These are phyloP conservation scores for Prorops nasuta DNA, from an alignment of 1,140 invertebrate species.

Conservation along the genomic window DNA sequence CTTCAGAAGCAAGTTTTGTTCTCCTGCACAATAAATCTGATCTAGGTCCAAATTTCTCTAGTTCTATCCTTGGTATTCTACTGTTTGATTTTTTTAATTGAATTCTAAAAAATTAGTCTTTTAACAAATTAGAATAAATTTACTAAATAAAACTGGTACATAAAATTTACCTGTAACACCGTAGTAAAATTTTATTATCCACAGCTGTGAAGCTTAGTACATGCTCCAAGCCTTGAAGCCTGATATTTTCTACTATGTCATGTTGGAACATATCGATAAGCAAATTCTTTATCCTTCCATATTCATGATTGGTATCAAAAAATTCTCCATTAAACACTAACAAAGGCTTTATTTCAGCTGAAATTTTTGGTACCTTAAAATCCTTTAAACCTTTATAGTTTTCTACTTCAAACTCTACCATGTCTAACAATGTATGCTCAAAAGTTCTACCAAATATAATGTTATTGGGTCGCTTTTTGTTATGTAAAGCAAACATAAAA, in stretches of 20 bases:
- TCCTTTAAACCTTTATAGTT: constrained; percentile 76
- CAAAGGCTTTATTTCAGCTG: constrained; percentile 85
- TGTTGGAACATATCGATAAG: constrained; percentile 93
- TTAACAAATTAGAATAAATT: no score
- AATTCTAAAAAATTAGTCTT: no score
- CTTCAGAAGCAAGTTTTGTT: constrained; percentile 84
- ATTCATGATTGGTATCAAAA: constrained; percentile 81
- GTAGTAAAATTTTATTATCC: constrained; percentile 76
- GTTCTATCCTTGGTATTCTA: constrained; percentile 82
- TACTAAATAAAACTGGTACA: no score
- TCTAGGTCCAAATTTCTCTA: constrained; percentile 93
- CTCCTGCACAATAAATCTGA: constrained; percentile 83
- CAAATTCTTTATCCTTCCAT: constrained; percentile 82
- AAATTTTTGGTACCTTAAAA: constrained; percentile 78
- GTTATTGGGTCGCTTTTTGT: constrained; percentile 94
- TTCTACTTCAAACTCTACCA: constrained; percentile 93
- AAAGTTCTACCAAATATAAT: constrained; percentile 86
- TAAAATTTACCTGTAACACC: constrained; percentile 79
- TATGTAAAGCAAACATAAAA: constrained; percentile 88
- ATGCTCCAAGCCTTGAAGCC: constrained; percentile 91
- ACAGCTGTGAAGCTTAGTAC: constrained; percentile 84
- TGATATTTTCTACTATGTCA: constrained; percentile 75
- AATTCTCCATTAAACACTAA: constrained; percentile 90
- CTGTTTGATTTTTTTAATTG: constrained; percentile 92
- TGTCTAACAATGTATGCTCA: constrained; percentile 88